Conservation (phyloP, 2,797 vertebrate genomes). For the Pseudochaenichthys georgianus region DNA sequence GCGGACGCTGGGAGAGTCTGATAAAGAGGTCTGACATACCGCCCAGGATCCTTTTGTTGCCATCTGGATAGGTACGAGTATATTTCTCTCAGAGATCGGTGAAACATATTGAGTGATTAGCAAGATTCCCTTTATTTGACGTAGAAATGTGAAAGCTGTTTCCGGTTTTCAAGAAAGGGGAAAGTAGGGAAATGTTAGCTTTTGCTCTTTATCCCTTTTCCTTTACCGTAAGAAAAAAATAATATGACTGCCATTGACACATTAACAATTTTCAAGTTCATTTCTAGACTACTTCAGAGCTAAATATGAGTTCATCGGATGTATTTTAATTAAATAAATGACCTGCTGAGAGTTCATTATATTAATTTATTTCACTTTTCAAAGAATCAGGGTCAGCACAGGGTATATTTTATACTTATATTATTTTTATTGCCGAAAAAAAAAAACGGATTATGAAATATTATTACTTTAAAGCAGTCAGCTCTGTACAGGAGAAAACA, state of each 20-base stretch:
- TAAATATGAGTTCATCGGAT: background rate
- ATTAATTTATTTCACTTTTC: background rate
- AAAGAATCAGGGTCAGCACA: background rate
- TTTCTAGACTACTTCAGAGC: background rate
- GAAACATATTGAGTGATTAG: constrained; percentile 14
- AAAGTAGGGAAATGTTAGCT: background rate
- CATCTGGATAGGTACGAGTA: constrained; percentile 8
- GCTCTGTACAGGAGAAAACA: background rate
- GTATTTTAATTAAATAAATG: background rate
- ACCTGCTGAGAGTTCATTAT: background rate
- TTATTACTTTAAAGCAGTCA: background rate
- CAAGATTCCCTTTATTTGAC: background rate
- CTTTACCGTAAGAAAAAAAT: background rate
- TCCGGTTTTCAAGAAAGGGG: background rate
- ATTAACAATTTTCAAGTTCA: too few relatives aligned
- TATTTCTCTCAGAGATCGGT: too few relatives aligned
- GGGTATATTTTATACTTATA: background rate
- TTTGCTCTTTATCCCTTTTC: background rate
- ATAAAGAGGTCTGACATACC: constrained; percentile 11
- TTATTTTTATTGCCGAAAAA: background rate
- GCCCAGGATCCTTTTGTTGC: constrained; percentile 6
- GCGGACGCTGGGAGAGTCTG: background rate
- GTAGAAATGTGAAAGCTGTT: constrained; percentile 11
- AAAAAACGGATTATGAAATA: too few relatives aligned
- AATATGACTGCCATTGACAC: background rate